Percentiles rank a stretch among this genome's conserved stretches.
Evolutionary conservation across 2,888 invertebrate species (phyloP).

Genomic region (Apantesis nais): DNA sequence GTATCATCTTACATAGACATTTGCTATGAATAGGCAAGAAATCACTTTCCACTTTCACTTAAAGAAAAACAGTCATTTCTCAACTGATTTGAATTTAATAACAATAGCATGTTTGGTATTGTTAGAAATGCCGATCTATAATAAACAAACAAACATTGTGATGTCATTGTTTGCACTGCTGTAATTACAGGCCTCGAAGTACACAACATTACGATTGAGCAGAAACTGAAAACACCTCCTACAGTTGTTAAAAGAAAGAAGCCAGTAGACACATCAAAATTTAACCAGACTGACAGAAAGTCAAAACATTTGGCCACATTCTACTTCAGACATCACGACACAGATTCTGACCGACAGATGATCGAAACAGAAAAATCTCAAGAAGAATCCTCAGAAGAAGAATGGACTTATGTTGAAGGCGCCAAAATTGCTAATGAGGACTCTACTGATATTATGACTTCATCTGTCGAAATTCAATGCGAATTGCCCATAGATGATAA

Average conservation of each 20-base stretch:
- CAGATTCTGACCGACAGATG: conserved; percentile 92
- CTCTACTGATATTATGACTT: conserved; percentile 82
- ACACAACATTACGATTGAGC: conserved; percentile 60
- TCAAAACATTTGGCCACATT: conserved; percentile 93
- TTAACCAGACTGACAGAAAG: conserved; percentile 90
- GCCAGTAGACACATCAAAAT: conserved; percentile 86
- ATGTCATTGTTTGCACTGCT: conserved; percentile 15
- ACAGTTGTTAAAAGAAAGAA: conserved; percentile 82
- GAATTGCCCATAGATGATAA: conserved; percentile 73
- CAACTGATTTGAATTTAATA: conserved; percentile 57
- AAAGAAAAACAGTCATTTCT: conserved; percentile 32
- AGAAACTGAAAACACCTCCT: conserved; percentile 72
- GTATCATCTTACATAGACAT: conserved; percentile 13
- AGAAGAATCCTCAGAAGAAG: conserved; percentile 81
- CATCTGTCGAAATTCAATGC: conserved; percentile 81
- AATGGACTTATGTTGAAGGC: conserved; percentile 89
- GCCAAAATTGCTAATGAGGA: conserved; percentile 77
- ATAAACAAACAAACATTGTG: conserved; percentile 50
- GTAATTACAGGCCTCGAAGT: conserved; percentile 67
- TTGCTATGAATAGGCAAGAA: conserved; percentile 18
- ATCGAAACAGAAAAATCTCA: conserved; percentile 79
- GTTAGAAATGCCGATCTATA: conserved; percentile 52
- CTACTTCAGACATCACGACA: conserved; percentile 94
- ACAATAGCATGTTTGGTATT: conserved; percentile 57
- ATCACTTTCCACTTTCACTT: conserved; percentile 54